Evolutionary conservation across 2,888 invertebrate species (phyloP).

Genomic region (Cetonia aurata): DNA sequence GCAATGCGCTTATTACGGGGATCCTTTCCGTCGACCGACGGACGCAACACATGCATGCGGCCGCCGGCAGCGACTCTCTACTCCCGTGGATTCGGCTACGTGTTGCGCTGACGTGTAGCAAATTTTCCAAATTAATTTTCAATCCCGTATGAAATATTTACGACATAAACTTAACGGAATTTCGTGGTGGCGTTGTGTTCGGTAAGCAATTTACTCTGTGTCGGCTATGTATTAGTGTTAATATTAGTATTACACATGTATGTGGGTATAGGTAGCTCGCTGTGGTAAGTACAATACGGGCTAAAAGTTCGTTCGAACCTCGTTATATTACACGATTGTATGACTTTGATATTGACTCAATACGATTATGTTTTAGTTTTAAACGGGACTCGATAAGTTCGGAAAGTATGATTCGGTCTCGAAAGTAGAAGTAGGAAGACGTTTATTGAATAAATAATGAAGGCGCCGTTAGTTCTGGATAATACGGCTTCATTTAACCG

Average conservation of each 20-base stretch:
- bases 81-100: conserved; percentile 19
- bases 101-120: conserved; percentile 43
- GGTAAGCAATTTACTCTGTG: conserved; percentile 43
- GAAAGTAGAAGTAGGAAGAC: too few species aligned
- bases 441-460: too few species aligned
- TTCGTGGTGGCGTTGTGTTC: conserved; percentile 40
- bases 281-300: conserved; percentile 22
- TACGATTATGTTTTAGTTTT: background rate
- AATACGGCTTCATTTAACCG: too few species aligned
- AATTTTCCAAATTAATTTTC: conserved; percentile 45
- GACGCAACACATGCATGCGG: conserved; percentile 12
- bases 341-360: background rate
- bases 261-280: background rate
- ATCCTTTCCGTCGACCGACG: conserved; percentile 6
- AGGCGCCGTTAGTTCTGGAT: too few species aligned
- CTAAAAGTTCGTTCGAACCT: conserved; percentile 13
- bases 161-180: conserved; percentile 42
- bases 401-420: too few species aligned
- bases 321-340: background rate
- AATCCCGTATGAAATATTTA: conserved; percentile 44
- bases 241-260: conserved; percentile 28
- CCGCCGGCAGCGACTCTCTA: background rate
- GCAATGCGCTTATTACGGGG: conserved; percentile 22
- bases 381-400: too few species aligned
- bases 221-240: conserved; percentile 31